Base-by-base conservation (phyloP, 2,113 vertebrate genomes). In the Callipepla californica region DNA sequence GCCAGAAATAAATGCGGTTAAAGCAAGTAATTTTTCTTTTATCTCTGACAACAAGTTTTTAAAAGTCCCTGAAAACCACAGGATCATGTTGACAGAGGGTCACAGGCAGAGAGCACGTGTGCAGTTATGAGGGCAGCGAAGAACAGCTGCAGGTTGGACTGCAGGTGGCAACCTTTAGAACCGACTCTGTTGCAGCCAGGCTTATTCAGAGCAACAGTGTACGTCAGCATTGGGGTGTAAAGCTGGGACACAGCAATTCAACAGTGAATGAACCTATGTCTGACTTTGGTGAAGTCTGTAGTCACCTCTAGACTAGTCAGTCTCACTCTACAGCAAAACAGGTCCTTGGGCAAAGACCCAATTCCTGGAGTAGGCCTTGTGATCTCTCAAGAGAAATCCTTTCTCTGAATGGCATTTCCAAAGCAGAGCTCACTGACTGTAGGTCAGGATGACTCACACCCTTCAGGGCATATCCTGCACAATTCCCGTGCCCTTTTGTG, bases 381-480 rank as follows among this genome's bases (percentile, higher is more conserved):
- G 68, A 62, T 88, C 47, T 91, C 82, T 75, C 57, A 63, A 22
- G 88, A 90, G 88, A 94, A 88, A 68, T 26, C 36, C 47, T 78
- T 36, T 23, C 92, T 93, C 92, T 85, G 80, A 96, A 90, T 2
- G 51, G 25, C 38, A 50, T 92, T 92, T 96, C 83, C 77, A 90
- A 93, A 90, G 76, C 90, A 70, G 66, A 93, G 77, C 78, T 95
- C 83, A 78, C 73, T 90, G 82, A 80, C 89, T 72, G 83, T 63
- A 74, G 88, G 87, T 94, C 92, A 78, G 59, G 79, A 87, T 95
- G 93, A 95, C 82, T 94, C 93, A 94, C 0, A 18, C 58, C 85
- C 88, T 90, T 86, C 65, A 68, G 90, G 95, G 88, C 85, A 95
- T 34, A 88, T 77, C 72, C 94, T 88, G 90, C 88, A 67, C 69